Base-by-base conservation (phyloP, 2,888 invertebrate species). In the Amphipoea oculea region DNA sequence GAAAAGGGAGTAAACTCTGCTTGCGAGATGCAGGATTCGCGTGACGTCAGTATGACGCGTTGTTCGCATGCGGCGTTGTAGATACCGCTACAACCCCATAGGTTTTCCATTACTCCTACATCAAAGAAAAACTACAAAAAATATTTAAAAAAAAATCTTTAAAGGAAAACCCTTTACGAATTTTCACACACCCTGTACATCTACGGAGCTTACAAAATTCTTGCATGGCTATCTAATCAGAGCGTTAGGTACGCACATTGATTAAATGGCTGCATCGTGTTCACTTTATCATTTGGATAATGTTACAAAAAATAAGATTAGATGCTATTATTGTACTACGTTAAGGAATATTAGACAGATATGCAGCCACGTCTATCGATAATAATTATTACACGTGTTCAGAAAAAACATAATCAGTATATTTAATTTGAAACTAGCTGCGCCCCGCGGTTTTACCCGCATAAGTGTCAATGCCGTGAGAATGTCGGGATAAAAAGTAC, bases 181-280 rank as follows among this genome's bases (percentile, higher is more conserved):
- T 74, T 76, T 79, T 23, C 17, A 45, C 29, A 48, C 87, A 76
- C 0, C 81, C 84, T 86, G 73, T 88, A 83, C 63, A 36, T 17
- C 9, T 11, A 65, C 71, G 57, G 20, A 48, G 81, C 82, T 86
- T 84, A 87, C 84, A 90, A 95, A 92, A 95, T 94, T 95, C 94
- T 94, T 95, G 92, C 94, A 94, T 90, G 91, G 90, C 92, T 95
- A 96, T 96, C 96, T 96, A 92, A 96, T 96, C 96, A 90, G 29
- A 66, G 81, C 76, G 86, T 91, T 93, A 92, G 92, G 89, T 83
- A 91, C 91, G 92, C 95, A 93, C 91, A 92, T 93, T 91, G 92
- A 92, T 92, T 92, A 92, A 90, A 91, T 91, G 92, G 92, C 92
- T 95, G 94, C 96, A 95, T 88, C 92, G 91, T 90, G 88, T 79